Percentiles rank a stretch among this genome's conserved stretches.
Conservation (phyloP, 2,888 invertebrate genomes). For the Kuschelorhynchus macadamiae region DNA sequence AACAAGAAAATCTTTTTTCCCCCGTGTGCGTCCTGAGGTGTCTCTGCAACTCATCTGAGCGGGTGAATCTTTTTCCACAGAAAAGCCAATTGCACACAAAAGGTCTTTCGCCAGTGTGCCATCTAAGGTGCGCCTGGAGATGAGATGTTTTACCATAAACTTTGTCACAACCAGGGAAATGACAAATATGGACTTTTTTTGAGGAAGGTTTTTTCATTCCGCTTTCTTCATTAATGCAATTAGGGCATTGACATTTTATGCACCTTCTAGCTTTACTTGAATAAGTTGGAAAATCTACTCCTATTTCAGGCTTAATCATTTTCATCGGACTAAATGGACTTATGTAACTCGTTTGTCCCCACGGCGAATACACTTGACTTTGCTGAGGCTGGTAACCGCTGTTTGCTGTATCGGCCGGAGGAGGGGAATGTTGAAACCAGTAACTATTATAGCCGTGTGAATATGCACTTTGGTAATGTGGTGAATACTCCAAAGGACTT, state of each 20-base stretch:
- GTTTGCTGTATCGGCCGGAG: slow-evolving; percentile 65
- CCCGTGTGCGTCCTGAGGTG: slow-evolving; percentile 92
- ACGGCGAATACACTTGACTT: slow-evolving; percentile 70
- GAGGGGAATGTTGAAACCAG: slow-evolving; percentile 66
- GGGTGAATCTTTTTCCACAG: slow-evolving; percentile 92
- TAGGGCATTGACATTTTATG: slow-evolving; percentile 85
- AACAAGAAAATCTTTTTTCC: slow-evolving; percentile 90
- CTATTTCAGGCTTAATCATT: slow-evolving; percentile 66
- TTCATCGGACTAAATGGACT: slow-evolving; percentile 60
- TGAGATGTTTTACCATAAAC: slow-evolving; percentile 96
- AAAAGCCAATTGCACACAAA: slow-evolving; percentile 91
- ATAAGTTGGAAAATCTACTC: slow-evolving; percentile 61
- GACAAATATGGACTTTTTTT: slow-evolving; percentile 88
- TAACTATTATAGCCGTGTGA: slow-evolving; percentile 61
- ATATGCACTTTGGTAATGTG: slow-evolving; percentile 64
- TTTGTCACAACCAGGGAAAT: slow-evolving; percentile 88
- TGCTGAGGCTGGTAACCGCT: slow-evolving; percentile 69
- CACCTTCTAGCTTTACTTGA: slow-evolving; percentile 76
- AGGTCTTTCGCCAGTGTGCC: slow-evolving; percentile 95
- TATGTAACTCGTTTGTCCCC: slow-evolving; percentile 70
- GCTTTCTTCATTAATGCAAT: slow-evolving; percentile 84
- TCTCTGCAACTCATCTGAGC: slow-evolving; percentile 92
- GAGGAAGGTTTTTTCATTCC: slow-evolving; percentile 85
- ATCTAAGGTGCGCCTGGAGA: slow-evolving; percentile 74
- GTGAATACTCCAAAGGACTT: slow-evolving; percentile 64